Conservation (phyloP, 2,888 invertebrate genomes). For the Hydraecia micacea region DNA sequence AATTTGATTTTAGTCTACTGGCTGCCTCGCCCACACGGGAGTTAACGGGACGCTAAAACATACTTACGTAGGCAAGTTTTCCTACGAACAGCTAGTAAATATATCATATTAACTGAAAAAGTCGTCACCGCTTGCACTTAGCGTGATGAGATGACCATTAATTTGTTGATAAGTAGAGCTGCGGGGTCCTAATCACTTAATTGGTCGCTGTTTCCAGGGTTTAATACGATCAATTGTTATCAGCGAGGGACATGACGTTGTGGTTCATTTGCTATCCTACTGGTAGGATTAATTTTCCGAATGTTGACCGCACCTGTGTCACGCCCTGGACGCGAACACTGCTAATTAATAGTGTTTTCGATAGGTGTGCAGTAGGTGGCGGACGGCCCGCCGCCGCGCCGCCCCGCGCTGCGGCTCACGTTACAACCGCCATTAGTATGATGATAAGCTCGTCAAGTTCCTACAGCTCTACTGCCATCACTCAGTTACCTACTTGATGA, state of each 20-base stretch:
- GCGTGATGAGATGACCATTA: slow-evolving; percentile 77
- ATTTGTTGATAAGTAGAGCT: slow-evolving; percentile 80
- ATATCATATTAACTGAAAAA: slow-evolving; percentile 64
- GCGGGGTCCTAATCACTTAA: slow-evolving; percentile 85
- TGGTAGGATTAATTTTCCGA: slow-evolving; percentile 88
- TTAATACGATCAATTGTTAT: slow-evolving; percentile 84
- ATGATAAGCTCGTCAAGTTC: slow-evolving; percentile 76
- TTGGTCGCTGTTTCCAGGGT: slow-evolving; percentile 79
- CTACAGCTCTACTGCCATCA: slow-evolving; percentile 61
- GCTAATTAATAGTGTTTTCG: slow-evolving; percentile 89
- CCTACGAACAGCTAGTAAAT: slow-evolving; percentile 35
- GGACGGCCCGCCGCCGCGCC: slow-evolving; percentile 35
- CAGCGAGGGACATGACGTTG: slow-evolving; percentile 72
- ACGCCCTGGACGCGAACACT: slow-evolving; percentile 79
- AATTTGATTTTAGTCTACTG: slow-evolving; percentile 39
- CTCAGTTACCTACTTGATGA: slow-evolving; percentile 68
- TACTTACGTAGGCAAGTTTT: slow-evolving; percentile 20
- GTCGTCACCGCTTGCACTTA: slow-evolving; percentile 76
- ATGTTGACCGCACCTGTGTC: slow-evolving; percentile 87
- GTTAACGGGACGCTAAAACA: slow-evolving; percentile 17
- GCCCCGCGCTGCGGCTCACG: slow-evolving; percentile 71
- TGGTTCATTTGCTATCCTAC: slow-evolving; percentile 78
- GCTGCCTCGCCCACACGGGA: slow-evolving; percentile 31
- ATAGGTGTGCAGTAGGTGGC: slow-evolving; percentile 76
- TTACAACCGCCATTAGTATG: slow-evolving; percentile 85